phyloP scores from a whole-genome alignment of 2,888 invertebrate species.

The Oscheius sp. region DNA sequence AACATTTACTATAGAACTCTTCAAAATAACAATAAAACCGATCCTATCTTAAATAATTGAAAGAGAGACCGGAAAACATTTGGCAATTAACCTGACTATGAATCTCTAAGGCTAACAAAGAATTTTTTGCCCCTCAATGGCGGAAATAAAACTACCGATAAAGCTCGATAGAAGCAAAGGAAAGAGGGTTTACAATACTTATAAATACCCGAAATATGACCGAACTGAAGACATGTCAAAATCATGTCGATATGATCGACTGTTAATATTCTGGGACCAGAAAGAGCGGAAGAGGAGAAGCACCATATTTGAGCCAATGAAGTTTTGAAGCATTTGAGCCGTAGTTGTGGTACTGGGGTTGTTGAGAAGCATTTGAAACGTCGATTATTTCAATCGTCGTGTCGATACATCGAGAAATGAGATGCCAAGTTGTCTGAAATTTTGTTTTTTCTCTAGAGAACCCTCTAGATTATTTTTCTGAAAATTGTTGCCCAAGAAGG shows the following conservation, averaged over 20 bases:
- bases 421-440: slow-evolving; percentile 46
- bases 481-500: neutral
- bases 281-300: slow-evolving; percentile 41
- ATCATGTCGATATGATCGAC: slow-evolving; percentile 22
- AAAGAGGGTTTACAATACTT: slow-evolving; percentile 22
- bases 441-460: neutral
- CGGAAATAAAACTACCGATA: slow-evolving; percentile 6
- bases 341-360: slow-evolving; percentile 15
- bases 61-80: slow-evolving; percentile 11
- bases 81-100: slow-evolving; percentile 9
- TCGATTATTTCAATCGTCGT: slow-evolving; percentile 40
- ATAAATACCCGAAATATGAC: slow-evolving; percentile 21
- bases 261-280: slow-evolving; percentile 44
- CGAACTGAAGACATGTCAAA: slow-evolving; percentile 25
- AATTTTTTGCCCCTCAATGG: slow-evolving; percentile 10
- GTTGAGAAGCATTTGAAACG: slow-evolving; percentile 33
- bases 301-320: slow-evolving; percentile 42
- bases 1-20: slow-evolving; percentile 22
- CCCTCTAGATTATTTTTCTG: no score
- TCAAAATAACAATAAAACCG: slow-evolving; percentile 1
- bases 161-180: slow-evolving; percentile 14
- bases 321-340: slow-evolving; percentile 13
- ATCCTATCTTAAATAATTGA: neutral
- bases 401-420: slow-evolving; percentile 39
- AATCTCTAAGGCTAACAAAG: slow-evolving; percentile 12